Evolutionary conservation across 2,797 vertebrate genomes (phyloP).

Genomic region (Simalia tracyae): DNA sequence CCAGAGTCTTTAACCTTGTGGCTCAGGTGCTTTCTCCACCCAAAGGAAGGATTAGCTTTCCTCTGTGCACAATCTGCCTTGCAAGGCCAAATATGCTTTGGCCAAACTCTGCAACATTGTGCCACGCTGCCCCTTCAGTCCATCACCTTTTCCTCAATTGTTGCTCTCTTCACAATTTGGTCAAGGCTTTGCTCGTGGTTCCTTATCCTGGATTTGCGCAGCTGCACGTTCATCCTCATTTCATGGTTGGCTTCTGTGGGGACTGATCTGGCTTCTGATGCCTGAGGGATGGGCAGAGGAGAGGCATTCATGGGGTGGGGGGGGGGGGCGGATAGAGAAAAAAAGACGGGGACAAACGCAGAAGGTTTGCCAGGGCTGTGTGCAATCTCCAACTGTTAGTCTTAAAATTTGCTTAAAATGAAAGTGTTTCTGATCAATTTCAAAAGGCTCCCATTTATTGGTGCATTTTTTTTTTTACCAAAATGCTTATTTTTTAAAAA

Average conservation of each 20-base stretch:
- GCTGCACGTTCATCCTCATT: rapidly evolving
- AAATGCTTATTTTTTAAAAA: not conserved
- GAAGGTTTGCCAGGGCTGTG: not conserved
- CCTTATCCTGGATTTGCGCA: slow-evolving; percentile 10
- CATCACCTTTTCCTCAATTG: slow-evolving; percentile 81
- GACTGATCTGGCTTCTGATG: rapidly evolving
- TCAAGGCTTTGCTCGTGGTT: slow-evolving; percentile 87
- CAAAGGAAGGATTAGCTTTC: not conserved
- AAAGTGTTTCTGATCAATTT: not conserved
- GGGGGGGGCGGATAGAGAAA: not conserved
- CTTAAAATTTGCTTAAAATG: not conserved
- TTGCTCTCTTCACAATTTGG: slow-evolving; percentile 78
- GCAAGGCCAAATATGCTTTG: not conserved
- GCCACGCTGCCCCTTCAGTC: not conserved
- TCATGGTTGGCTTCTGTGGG: rapidly evolving
- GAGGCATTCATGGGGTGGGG: not conserved
- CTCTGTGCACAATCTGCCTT: not conserved
- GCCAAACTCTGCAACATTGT: not conserved
- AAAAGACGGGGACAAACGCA: not conserved
- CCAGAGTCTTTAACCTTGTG: not conserved
- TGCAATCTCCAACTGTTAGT: not conserved
- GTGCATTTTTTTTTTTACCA: not conserved
- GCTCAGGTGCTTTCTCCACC: not conserved
- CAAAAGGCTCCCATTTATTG: not conserved
- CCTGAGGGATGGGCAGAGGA: not conserved